Evolutionary conservation across 2,797 vertebrate species (phyloP).

Genomic region (Argentina silus): DNA sequence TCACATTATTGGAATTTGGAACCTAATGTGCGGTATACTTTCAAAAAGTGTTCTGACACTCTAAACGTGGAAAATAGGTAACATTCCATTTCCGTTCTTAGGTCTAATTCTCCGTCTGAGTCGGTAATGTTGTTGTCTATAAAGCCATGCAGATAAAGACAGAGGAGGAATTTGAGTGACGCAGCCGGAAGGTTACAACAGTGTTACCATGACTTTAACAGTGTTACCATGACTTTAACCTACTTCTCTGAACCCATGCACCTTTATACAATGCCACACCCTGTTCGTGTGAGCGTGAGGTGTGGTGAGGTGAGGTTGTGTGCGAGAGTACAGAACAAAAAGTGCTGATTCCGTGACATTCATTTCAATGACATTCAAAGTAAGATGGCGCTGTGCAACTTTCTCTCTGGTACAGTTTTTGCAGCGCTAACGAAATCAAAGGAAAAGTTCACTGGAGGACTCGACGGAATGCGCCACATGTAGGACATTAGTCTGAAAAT

Average conservation of each 20-base stretch:
- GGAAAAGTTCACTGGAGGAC: slow-evolving; percentile 46
- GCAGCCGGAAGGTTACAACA: slow-evolving; percentile 11
- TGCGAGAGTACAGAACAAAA: slow-evolving; percentile 70
- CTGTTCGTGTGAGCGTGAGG: slow-evolving; percentile 46
- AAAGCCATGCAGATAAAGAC: background rate
- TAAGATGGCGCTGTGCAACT: slow-evolving; percentile 38
- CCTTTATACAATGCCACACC: slow-evolving; percentile 59
- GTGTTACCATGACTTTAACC: slow-evolving; percentile 1
- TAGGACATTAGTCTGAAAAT: slow-evolving; percentile 62
- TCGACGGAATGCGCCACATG: slow-evolving; percentile 62
- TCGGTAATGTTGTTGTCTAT: background rate
- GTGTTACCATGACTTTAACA: too few species aligned
- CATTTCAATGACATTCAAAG: slow-evolving; percentile 64
- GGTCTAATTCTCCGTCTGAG: too few species aligned
- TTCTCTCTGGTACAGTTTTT: slow-evolving; percentile 38
- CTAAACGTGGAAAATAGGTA: slow-evolving; percentile 40
- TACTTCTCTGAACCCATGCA: slow-evolving; percentile 59
- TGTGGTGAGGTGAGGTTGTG: slow-evolving; percentile 35
- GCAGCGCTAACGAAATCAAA: slow-evolving; percentile 33
- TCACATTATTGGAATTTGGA: slow-evolving; percentile 16
- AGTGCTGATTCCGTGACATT: slow-evolving; percentile 68
- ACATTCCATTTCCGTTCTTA: too few species aligned
- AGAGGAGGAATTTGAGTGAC: background rate
- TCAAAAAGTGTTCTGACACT: slow-evolving; percentile 9
- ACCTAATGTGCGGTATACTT: slow-evolving; percentile 27